A percentile compares a stretch with the other conserved stretches of the same genome.
Conservation (phyloP, 1,140 invertebrate genomes). For the Protaetia brevitarsis region DNA sequence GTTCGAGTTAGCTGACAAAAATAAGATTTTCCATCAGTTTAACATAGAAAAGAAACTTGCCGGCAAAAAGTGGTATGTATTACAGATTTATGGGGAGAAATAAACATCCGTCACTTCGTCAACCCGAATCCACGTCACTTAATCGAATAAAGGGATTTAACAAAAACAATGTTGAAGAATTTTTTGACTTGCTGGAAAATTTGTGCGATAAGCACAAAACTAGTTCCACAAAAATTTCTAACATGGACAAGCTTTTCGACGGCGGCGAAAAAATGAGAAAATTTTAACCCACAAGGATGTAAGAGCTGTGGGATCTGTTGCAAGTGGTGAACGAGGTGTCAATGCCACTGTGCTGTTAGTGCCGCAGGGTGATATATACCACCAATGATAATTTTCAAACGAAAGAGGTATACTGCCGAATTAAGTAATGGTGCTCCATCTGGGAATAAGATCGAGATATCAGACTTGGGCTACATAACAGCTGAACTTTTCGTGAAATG, state of each 20-base stretch:
- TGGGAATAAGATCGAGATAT: slow-evolving; percentile 8
- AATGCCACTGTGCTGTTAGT: slow-evolving; percentile 46
- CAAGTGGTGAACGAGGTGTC: slow-evolving; percentile 44
- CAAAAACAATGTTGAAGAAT: slow-evolving; percentile 31
- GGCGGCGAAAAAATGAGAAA: slow-evolving; percentile 22
- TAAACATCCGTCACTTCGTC: slow-evolving; percentile 31
- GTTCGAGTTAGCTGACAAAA: slow-evolving; percentile 40
- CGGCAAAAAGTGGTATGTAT: slow-evolving; percentile 34
- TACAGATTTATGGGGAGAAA: slow-evolving; percentile 36
- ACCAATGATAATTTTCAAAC: slow-evolving; percentile 27
- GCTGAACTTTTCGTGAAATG: slow-evolving; percentile 17
- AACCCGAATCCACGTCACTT: slow-evolving; percentile 35
- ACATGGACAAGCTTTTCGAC: slow-evolving; percentile 43
- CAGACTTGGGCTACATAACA: slow-evolving; percentile 16
- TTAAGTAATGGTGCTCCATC: neutral
- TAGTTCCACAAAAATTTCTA: slow-evolving; percentile 44
- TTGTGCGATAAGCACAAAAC: slow-evolving; percentile 10
- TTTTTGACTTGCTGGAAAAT: slow-evolving; percentile 38
- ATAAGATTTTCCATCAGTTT: slow-evolving; percentile 36
- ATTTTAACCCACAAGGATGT: neutral
- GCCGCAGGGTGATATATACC: slow-evolving; percentile 34
- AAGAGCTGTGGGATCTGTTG: neutral
- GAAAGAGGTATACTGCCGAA: slow-evolving; percentile 14
- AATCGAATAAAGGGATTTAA: slow-evolving; percentile 37
- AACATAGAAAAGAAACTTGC: slow-evolving; percentile 36